Evolutionary conservation across 2,888 invertebrate genomes (phyloP), one percentile per base, ranked within the genome.

Genomic region (Epicampocera succincta): DNA sequence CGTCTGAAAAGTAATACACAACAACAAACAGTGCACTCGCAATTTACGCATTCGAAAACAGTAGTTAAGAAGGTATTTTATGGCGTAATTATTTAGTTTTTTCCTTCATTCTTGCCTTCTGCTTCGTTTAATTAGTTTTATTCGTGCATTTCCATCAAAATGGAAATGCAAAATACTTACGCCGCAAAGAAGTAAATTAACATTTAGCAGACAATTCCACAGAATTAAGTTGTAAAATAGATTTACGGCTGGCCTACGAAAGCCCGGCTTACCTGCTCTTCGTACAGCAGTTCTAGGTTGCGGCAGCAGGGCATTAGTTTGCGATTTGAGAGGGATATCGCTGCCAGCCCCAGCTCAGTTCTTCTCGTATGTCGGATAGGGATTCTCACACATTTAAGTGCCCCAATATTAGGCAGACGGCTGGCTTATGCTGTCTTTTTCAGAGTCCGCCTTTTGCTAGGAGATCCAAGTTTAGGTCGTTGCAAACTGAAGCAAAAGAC

Each of bases 81-180:
- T 61, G 61, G 61, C 3, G 44, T 63, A 72, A 72, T 72, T 63
- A 52, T 33, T 44, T 61, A 29, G 40, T 72, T 44, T 48, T 48
- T 13, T 40, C 12, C 15, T 17, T 33, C 8, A 8, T 33, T 33
- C 33, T 25, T 25, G 2, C n/a, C n/a, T n/a, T n/a, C n/a, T n/a
- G n/a, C 25, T 33, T 33, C 33, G 8, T 60, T 60, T 60, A 60
- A 60, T 60, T 60, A 42, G 60, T 60, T 44, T 33, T 56, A 33
- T 33, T 33, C 9, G 6, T 6, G 4, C 42, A 38, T 58, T 46
- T 46, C 44, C 9, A 33, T 52, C 40, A 54, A 60, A 63, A 73
- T 63, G 73, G 73, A 54, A 73, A 73, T 63, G 73, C 63, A 73
- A 63, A 73, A 61, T 50, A 60, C 17, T 33, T 33, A 5, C 5